Evolutionary conservation across 37 sponge, comb jelly and placozoan species (phyloP).

Genomic region (Aplysina aerophoba): DNA sequence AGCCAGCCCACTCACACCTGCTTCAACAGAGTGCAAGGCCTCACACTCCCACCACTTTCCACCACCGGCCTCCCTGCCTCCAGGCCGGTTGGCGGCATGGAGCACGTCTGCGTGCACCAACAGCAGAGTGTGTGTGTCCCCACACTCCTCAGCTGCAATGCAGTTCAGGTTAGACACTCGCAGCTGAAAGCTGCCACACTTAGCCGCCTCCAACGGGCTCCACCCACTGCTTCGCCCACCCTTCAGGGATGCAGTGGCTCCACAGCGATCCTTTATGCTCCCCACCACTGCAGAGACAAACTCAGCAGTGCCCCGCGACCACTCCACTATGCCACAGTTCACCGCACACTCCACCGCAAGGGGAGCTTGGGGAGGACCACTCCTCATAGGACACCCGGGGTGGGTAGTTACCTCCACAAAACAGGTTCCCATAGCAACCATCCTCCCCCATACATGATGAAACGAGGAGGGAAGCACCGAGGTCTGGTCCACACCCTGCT

Average conservation of each 20-base stretch:
- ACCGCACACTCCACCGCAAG: slow-evolving; percentile 20
- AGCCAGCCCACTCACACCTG: not conserved
- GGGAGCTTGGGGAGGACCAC: not conserved
- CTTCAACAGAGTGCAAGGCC: too few relatives aligned
- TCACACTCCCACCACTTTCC: too few relatives aligned
- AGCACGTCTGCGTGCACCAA: too few relatives aligned
- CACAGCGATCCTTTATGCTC: slow-evolving; percentile 22
- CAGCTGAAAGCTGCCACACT: too few relatives aligned
- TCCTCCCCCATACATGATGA: slow-evolving; percentile 74
- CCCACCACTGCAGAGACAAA: slow-evolving; percentile 42
- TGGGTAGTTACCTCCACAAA: not conserved
- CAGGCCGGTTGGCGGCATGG: too few relatives aligned
- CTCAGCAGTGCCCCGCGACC: slow-evolving; percentile 47
- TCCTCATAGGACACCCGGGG: not conserved
- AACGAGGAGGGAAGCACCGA: slow-evolving; percentile 58
- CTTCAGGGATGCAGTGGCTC: not conserved
- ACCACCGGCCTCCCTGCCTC: too few relatives aligned
- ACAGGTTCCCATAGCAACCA: slow-evolving; percentile 57
- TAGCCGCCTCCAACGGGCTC: too few relatives aligned
- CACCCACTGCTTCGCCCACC: too few relatives aligned
- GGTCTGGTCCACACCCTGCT: slow-evolving; percentile 41
- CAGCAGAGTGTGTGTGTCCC: too few relatives aligned
- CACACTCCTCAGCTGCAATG: too few relatives aligned
- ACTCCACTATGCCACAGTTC: slow-evolving; percentile 44
- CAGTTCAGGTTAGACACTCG: too few relatives aligned